Evolutionary conservation across 1,140 invertebrate species (phyloP).

Genomic region (Centruroides vittatus): DNA sequence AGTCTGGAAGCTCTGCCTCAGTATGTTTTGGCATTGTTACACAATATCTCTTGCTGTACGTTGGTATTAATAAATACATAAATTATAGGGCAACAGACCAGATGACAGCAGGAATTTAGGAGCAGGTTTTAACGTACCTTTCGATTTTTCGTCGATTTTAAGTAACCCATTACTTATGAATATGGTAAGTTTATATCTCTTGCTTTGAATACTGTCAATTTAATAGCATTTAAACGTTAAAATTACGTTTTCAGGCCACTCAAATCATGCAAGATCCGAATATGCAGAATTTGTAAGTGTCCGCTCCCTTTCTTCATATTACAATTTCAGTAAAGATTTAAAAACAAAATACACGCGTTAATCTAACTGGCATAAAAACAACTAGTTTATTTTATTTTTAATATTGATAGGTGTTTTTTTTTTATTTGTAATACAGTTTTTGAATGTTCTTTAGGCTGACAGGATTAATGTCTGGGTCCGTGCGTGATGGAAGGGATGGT

Average conservation of each 20-base stretch:
- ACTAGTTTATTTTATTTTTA: background rate
- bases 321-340: background rate
- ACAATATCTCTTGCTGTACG: background rate
- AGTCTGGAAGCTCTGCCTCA: conserved; percentile 1
- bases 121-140: conserved; percentile 16
- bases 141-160: conserved; percentile 46
- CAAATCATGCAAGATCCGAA: conserved; percentile 60
- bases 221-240: no score
- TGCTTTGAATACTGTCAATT: background rate
- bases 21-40: conserved; percentile 23
- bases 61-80: no score
- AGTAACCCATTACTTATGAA: conserved; percentile 58
- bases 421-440: background rate
- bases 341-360: no score
- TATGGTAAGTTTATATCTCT: conserved; percentile 28
- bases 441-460: conserved; percentile 26
- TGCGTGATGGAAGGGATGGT: conserved; percentile 22
- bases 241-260: conserved; percentile 34
- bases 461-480: conserved; percentile 29
- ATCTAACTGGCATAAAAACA: no score
- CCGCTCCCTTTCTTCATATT: conserved; percentile 19
- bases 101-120: background rate
- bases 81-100: no score
- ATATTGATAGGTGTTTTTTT: background rate
- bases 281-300: conserved; percentile 51